phyloP scores from a whole-genome alignment of 2,888 invertebrate species.

The Meiosimyza platycephala region DNA sequence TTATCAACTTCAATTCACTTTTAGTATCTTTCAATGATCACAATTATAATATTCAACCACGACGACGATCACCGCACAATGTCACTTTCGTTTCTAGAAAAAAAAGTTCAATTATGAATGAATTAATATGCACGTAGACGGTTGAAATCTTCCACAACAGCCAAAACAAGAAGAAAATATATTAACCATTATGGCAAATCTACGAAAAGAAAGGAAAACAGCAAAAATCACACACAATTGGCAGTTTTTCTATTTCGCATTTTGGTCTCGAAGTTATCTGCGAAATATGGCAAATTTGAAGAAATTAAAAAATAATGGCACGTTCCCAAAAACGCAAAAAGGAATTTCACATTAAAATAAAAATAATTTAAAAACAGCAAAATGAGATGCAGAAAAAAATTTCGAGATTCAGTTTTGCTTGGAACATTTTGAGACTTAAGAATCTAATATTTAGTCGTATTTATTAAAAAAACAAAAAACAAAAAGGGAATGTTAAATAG shows the following conservation, averaged over 20 bases:
- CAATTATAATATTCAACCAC: not conserved
- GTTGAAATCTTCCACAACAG: not conserved
- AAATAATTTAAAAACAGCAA: conserved; percentile 17
- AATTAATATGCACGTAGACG: conserved; percentile 8
- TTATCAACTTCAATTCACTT: no score
- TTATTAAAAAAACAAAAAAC: conserved; percentile 7
- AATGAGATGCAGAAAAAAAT: not conserved
- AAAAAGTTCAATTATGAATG: conserved; percentile 15
- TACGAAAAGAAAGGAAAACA: not conserved
- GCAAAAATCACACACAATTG: not conserved
- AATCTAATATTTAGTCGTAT: conserved; percentile 6
- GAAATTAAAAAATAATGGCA: conserved; percentile 52
- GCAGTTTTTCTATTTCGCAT: conserved; percentile 23
- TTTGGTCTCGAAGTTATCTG: conserved; percentile 27
- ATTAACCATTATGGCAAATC: not conserved
- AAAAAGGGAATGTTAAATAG: not conserved
- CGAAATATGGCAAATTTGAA: conserved; percentile 6
- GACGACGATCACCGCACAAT: conserved; percentile 16
- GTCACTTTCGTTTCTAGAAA: conserved; percentile 21
- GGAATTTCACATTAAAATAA: conserved; percentile 39
- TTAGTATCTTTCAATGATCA: not conserved
- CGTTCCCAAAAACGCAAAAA: conserved; percentile 61
- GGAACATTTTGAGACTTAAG: not conserved
- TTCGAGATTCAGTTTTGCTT: no score
- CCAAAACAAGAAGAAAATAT: not conserved